Percentiles rank a stretch among this genome's conserved stretches.
These are phyloP conservation scores for Erebia aethiops DNA, from an alignment of 2,888 invertebrate species.

Conservation along the genomic window DNA sequence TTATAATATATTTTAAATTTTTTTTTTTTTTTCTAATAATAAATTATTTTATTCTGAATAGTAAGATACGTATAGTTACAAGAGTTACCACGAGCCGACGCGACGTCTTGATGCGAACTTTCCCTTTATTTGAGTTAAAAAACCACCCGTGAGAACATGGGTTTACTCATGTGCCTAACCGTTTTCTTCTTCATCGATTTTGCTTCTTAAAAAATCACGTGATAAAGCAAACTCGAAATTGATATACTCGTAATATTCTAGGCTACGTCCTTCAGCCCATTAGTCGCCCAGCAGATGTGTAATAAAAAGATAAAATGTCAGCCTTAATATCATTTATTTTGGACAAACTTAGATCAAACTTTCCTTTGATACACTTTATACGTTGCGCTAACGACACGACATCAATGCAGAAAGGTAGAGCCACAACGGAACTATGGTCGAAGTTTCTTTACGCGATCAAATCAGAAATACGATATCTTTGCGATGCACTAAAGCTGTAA, in stretches of 20 bases:
- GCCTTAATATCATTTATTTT: constrained; percentile 21
- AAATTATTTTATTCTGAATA: too few species aligned
- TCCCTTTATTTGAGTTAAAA: neutral
- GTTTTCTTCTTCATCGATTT: neutral
- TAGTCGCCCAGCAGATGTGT: constrained; percentile 10
- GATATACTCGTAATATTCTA: neutral
- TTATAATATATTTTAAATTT: too few species aligned
- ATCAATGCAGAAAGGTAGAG: neutral
- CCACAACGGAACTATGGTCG: too few species aligned
- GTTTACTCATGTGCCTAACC: neutral
- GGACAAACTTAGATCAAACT: constrained; percentile 16
- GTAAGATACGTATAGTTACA: too few species aligned
- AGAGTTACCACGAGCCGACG: too few species aligned
- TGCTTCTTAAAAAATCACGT: neutral
- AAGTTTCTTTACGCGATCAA: too few species aligned
- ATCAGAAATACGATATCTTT: too few species aligned
- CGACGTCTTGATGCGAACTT: too few species aligned
- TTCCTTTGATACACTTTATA: constrained; percentile 5
- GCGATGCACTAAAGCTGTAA: too few species aligned
- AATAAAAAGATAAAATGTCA: constrained; percentile 20
- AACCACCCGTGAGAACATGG: neutral
- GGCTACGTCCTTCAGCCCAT: neutral
- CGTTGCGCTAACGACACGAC: constrained; percentile 11
- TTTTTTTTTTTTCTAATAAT: too few species aligned
- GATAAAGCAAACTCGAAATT: neutral